A percentile compares a stretch with the other conserved stretches of the same genome.
phyloP scores from a whole-genome alignment of 2,113 vertebrate species.

The Aleadryas rufinucha region DNA sequence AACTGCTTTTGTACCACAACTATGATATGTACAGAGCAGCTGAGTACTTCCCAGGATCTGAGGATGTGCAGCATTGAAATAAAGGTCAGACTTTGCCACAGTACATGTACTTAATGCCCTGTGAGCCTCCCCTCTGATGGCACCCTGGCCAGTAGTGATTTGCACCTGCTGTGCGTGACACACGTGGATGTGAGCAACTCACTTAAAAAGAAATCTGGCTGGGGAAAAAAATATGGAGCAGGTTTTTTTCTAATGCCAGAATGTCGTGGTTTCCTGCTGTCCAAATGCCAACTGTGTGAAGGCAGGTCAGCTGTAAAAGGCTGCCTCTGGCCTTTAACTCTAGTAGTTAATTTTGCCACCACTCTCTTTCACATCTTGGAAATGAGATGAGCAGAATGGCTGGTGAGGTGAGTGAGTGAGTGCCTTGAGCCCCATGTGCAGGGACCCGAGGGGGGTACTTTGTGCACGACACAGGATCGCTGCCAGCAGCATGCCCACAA shows the following conservation, averaged over 20 bases:
- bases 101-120: neutral
- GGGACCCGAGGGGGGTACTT: neutral
- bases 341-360: neutral
- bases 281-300: neutral
- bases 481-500: neutral
- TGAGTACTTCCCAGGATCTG: neutral
- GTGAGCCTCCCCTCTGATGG: neutral
- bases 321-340: neutral
- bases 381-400: neutral
- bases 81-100: neutral
- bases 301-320: neutral
- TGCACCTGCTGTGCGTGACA: neutral
- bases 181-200: rapidly evolving
- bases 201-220: neutral
- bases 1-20: neutral
- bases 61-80: neutral
- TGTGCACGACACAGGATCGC: rapidly evolving
- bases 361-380: neutral
- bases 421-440: neutral
- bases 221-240: neutral
- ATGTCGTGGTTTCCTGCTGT: neutral
- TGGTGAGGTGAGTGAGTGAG: rapidly evolving
- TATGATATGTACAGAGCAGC: neutral
- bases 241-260: neutral
- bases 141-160: neutral